Evolutionary conservation across 2,797 vertebrate genomes (phyloP), one percentile per base, ranked within the genome.

Genomic region (Semaprochilodus insignis): DNA sequence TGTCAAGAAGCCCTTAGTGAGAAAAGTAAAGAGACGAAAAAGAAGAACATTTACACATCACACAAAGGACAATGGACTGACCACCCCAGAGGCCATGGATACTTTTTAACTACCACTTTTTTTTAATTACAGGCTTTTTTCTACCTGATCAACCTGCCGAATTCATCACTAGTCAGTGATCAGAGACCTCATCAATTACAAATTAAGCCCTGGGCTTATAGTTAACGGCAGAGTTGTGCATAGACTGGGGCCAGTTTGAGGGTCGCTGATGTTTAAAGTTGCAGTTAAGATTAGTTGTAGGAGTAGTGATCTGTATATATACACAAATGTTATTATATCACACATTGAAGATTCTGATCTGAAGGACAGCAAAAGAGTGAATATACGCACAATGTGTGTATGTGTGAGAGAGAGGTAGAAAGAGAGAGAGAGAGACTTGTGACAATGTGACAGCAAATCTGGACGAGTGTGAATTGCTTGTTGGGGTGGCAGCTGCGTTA

Each of bases 401-500:
- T 34, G 62, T 34, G 4, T 7, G 7, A 7, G 25, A 27, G 17
- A 66, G 31, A 63, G 15, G 19, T 14, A 10, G 27, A 66, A 16
- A 31, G 27, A 31, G 31, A 66, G 5, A 66, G 31, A 66, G 31
- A 44, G 21, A 44, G 36, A 69, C 78, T 82, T 75, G 81, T 15
- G 36, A 80, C 67, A 83, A 66, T 75, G 54, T 75, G 60, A 71
- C n/a, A 74, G 80, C 82, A 73, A 65, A 82, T 80, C 77, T 77
- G 73, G n/a, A 36, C 16, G 36, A 79, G 84, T 83, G 78, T 83
- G 81, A 81, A 87, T 77, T 73, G 59, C 81, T 76, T 78, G 65
- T 77, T 36, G 77, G 74, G 80, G 78, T 78, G 80, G 76, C 85
- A 88, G 78, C 74, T 85, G 87, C 63, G 52, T 85, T 79, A 77